Percentiles rank a stretch among this genome's conserved stretches.
Evolutionary conservation across 2,797 vertebrate genomes (phyloP).

Genomic region (Eulemur rubriventer): DNA sequence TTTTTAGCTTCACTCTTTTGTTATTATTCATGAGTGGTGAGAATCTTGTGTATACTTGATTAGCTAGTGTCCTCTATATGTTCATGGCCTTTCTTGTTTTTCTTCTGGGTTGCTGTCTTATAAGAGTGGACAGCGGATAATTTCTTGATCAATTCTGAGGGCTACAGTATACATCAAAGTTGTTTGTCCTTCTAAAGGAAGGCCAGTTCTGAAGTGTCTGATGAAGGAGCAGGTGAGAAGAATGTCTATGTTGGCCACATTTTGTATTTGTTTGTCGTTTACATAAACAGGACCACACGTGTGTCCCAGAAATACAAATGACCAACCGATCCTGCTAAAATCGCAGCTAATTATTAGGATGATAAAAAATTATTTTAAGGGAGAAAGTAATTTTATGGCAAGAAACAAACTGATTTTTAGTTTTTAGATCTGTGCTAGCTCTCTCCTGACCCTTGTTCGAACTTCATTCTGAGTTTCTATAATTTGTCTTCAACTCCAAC

Average conservation of each 20-base stretch:
- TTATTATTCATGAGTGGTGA: neutral
- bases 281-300: neutral
- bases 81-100: neutral
- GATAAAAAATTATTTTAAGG: slow-evolving; percentile 14
- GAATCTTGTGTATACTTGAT: neutral
- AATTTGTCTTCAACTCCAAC: neutral
- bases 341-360: neutral
- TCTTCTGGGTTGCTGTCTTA: neutral
- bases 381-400: slow-evolving; percentile 22
- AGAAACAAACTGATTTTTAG: neutral
- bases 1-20: neutral
- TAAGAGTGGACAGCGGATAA: neutral
- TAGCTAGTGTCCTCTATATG: neutral
- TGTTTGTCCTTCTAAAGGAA: neutral
- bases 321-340: neutral
- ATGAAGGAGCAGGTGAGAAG: neutral
- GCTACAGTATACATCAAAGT: neutral
- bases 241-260: neutral
- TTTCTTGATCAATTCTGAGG: neutral
- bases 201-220: neutral
- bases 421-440: neutral
- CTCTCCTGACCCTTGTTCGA: neutral
- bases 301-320: neutral
- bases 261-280: slow-evolving; percentile 13
- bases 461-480: slow-evolving; percentile 3